Conservation (phyloP, 2,888 invertebrate genomes). For the Aelia acuminata region DNA sequence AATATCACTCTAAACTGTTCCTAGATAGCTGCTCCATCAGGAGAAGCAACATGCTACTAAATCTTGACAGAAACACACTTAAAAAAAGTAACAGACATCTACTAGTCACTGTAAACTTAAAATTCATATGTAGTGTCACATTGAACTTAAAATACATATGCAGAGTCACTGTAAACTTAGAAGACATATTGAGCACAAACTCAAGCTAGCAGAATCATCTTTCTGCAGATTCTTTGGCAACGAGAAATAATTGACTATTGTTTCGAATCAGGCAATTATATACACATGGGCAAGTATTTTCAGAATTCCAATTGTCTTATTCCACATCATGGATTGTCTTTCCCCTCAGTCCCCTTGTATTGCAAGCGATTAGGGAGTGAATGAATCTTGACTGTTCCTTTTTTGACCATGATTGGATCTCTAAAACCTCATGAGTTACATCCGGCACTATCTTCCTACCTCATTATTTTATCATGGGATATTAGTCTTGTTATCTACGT, state of each 20-base stretch:
- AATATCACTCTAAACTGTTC: too few relatives aligned
- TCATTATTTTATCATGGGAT: not conserved
- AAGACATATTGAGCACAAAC: too few relatives aligned
- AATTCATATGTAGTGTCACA: too few relatives aligned
- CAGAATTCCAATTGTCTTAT: not conserved
- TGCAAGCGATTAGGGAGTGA: not conserved
- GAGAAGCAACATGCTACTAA: too few relatives aligned
- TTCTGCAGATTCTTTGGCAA: too few relatives aligned
- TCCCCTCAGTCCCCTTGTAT: not conserved
- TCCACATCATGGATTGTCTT: not conserved
- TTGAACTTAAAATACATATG: too few relatives aligned
- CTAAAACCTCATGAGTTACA: not conserved
- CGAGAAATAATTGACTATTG: not conserved
- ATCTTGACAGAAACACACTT: too few relatives aligned
- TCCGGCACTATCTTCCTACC: not conserved
- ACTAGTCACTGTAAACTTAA: too few relatives aligned
- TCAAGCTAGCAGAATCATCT: too few relatives aligned
- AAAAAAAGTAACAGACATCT: too few relatives aligned
- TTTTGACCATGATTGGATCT: not conserved
- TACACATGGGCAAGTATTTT: not conserved
- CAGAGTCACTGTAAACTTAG: too few relatives aligned
- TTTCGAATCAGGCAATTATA: not conserved
- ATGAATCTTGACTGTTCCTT: not conserved
- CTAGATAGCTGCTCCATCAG: too few relatives aligned
- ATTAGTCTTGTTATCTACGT: slow-evolving; percentile 1